phyloP scores from a whole-genome alignment of 2,113 vertebrate genomes.

The Semicossyphus pulcher region DNA sequence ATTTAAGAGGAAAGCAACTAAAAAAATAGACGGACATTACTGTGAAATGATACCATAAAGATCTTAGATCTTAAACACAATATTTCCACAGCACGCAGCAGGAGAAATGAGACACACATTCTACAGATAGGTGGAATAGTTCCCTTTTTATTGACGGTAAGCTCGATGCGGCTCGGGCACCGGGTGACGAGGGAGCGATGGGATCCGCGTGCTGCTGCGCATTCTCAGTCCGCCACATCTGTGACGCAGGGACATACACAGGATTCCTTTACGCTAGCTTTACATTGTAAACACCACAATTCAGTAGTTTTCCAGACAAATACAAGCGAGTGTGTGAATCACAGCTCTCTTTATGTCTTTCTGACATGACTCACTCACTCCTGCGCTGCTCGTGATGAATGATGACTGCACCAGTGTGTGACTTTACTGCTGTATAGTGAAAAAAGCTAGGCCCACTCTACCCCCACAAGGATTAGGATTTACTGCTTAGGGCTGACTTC shows the following conservation, averaged over 20 bases:
- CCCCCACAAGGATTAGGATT: background rate
- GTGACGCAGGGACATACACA: conserved; percentile 49
- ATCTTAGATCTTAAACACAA: too few relatives aligned
- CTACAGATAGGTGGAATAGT: conserved; percentile 41
- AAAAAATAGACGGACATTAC: too few relatives aligned
- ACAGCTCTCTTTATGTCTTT: background rate
- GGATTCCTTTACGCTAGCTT: conserved; percentile 71
- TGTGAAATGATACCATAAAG: background rate
- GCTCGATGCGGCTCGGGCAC: conserved; percentile 18
- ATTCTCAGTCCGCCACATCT: conserved; percentile 65
- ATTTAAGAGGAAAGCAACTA: background rate
- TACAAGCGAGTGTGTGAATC: conserved; percentile 20
- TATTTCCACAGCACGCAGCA: background rate
- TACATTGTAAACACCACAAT: conserved; percentile 44
- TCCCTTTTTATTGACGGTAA: conserved; percentile 61
- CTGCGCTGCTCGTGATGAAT: background rate
- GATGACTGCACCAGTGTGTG: conserved; percentile 15
- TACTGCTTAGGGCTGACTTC: background rate
- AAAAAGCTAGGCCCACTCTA: background rate
- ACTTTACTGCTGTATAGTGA: background rate
- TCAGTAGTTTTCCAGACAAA: conserved; percentile 58
- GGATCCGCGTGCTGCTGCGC: conserved; percentile 18
- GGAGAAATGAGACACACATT: background rate
- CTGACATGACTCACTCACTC: conserved; percentile 39
- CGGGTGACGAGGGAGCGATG: conserved; percentile 18